These are phyloP conservation scores for Benthosema pterotum DNA, from an alignment of 2,797 vertebrate species.

Conservation along the genomic window DNA sequence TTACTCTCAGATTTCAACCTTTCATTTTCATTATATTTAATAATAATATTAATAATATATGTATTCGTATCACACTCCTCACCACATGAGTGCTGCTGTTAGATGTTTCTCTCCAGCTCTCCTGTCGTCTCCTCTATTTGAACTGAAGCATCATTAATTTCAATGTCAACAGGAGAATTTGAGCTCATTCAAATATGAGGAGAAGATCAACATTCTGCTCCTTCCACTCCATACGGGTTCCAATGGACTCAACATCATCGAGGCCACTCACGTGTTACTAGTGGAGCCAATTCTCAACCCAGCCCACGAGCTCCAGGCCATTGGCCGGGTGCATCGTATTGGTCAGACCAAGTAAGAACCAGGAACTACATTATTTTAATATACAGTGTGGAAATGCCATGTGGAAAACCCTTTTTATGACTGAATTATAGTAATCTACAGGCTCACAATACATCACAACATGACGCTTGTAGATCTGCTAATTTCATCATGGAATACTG, in stretches of 20 bases:
- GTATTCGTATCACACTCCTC: too few species aligned
- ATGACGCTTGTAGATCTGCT: not conserved
- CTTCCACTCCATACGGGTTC: conserved; percentile 97
- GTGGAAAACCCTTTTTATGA: too few species aligned
- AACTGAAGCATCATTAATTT: not conserved
- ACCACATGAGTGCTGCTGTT: too few species aligned
- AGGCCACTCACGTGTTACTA: conserved; percentile 94
- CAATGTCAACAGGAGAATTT: conserved; percentile 88
- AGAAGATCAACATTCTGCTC: conserved; percentile 96
- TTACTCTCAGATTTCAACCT: not conserved
- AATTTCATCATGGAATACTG: too few species aligned
- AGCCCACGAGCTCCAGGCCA: conserved; percentile 96
- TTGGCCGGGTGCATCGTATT: conserved; percentile 96
- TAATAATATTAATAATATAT: too few species aligned
- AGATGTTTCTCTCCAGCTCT: too few species aligned
- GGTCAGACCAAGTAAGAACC: conserved; percentile 93
- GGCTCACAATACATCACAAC: too few species aligned
- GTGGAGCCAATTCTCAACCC: conserved; percentile 98
- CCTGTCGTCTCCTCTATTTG: not conserved
- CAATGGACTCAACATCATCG: conserved; percentile 97
- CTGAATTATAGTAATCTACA: too few species aligned
- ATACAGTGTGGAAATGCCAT: not conserved
- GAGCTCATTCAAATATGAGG: conserved; percentile 93
- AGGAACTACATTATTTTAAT: not conserved
- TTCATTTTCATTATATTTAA: too few species aligned